Evolutionary conservation across 1,140 invertebrate species (phyloP), one percentile per base, ranked within the genome.

Genomic region (Apis cerana): DNA sequence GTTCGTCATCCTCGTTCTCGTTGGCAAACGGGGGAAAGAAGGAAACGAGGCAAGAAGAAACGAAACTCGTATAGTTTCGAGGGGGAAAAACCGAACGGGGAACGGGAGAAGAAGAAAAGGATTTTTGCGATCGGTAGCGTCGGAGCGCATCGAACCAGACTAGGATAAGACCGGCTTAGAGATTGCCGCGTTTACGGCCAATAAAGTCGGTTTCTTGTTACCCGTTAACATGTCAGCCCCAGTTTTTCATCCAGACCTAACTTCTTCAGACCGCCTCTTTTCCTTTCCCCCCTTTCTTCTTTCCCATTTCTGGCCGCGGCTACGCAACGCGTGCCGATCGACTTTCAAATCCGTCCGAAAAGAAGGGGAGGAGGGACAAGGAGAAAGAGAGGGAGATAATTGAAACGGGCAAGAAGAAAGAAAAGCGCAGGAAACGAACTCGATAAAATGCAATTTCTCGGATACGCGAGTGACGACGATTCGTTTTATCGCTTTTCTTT

Each of bases 171-270:
- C 84, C 89, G 86, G 84, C 89, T 89, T 90, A 92, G 89, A 87
- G 89, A 92, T 90, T 90, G 89, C 90, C 84, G 88, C 90, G 88
- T 93, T 93, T 93, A 93, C 90, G 89, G 91, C 84, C 92, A 92
- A 93, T 93, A 93, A 92, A 93, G 91, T 92, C 90, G 88, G 88
- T 88, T 93, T 93, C 92, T 93, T 92, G 91, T 91, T 88, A 85
- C 75, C 89, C 90, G 92, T 93, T 92, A 93, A 93, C 88, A 92
- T 91, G 91, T 92, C 91, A 92, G 91, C 91, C 83, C 91, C 89
- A 93, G 92, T 93, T 93, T 93, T 93, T 93, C 91, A 91, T 89
- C 83, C 33, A 43, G 78, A 67, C 70, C 72, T 65, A 27, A 27
- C 83, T 75, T 76, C 72, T 70, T 76, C 50, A 7, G 33, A 48